Evolutionary conservation across 2,888 invertebrate genomes (phyloP), one percentile per base, ranked within the genome.

Genomic region (Caenorhabditis drosophilae): DNA sequence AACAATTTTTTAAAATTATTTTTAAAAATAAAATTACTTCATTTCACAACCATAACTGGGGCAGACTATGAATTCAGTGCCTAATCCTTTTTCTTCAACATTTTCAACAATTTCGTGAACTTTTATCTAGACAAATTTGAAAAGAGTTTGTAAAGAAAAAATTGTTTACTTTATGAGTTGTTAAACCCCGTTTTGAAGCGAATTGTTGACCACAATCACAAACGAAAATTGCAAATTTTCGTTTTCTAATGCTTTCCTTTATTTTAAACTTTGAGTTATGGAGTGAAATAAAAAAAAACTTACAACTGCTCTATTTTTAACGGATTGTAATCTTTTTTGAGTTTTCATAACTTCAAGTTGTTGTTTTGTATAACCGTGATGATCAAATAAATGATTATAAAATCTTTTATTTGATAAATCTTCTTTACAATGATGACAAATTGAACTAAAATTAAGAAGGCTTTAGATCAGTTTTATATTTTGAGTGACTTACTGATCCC

Each of bases 361-460:
- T 12, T 57, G 50, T 36, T 61, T 67, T 15, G 64, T 64, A 23
- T 64, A 53, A 2, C 55, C 58, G 34, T 71, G 70, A 46, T 50
- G 35, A 44, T 71, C 64, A 41, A 71, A 71, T 1, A 71, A 26
- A 48, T 71, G 70, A 20, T 54, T 46, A 35, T 67, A 71, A 26
- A 67, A 58, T 16, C 70, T 25, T n/a, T 47, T 47, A 18, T 50
- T 54, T 15, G 46, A 34, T 15, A 63, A n/a, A 50, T 57, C 50
- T 23, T 57, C 57, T 31, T 50, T 50, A 40, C 63, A 63, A 20
- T 50, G 40, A 20, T 46, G 49, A 22, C 63, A 63, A 7, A 48
- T 49, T n/a, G 57, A 45, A 27, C 63, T 63, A 46, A 23, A 63
- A 52, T 35, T 7, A 1, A 6, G 22, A 44, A 22, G 12, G 36